Percentiles rank a stretch among this genome's conserved stretches.
Evolutionary conservation across 2,888 invertebrate genomes (phyloP).

Genomic region (Metopia argyrocephala): DNA sequence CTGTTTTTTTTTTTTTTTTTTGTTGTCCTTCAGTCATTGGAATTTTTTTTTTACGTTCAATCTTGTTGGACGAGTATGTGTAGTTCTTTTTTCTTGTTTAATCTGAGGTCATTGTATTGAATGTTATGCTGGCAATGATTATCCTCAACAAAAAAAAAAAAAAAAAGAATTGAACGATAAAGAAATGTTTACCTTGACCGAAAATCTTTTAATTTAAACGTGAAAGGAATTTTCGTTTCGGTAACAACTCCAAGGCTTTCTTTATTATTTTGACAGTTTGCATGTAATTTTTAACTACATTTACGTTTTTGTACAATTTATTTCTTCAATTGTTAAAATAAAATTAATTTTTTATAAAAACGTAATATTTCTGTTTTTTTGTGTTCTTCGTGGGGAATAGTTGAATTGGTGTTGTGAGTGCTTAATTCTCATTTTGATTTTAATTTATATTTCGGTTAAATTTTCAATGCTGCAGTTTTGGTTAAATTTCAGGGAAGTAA

Average conservation of each 20-base stretch:
- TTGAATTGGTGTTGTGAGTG: background rate
- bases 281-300: slow-evolving; percentile 40
- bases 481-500: no score
- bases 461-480: no score
- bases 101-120: slow-evolving; percentile 30
- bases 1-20: background rate
- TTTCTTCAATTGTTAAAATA: slow-evolving; percentile 20
- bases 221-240: background rate
- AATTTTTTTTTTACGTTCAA: background rate
- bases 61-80: no score
- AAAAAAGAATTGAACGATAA: background rate
- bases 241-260: background rate
- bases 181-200: slow-evolving; percentile 44
- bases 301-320: slow-evolving; percentile 8
- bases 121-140: background rate
- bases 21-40: background rate
- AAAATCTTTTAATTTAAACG: slow-evolving; percentile 29
- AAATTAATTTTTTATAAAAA: slow-evolving; percentile 39
- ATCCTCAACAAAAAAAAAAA: background rate
- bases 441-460: background rate
- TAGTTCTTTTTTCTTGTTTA: background rate
- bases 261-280: slow-evolving; percentile 20
- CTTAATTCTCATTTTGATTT: slow-evolving; percentile 7
- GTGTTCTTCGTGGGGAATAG: background rate
- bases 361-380: background rate